phyloP scores from a whole-genome alignment of 2,888 invertebrate genomes.

The Chymomyza fuscimana region DNA sequence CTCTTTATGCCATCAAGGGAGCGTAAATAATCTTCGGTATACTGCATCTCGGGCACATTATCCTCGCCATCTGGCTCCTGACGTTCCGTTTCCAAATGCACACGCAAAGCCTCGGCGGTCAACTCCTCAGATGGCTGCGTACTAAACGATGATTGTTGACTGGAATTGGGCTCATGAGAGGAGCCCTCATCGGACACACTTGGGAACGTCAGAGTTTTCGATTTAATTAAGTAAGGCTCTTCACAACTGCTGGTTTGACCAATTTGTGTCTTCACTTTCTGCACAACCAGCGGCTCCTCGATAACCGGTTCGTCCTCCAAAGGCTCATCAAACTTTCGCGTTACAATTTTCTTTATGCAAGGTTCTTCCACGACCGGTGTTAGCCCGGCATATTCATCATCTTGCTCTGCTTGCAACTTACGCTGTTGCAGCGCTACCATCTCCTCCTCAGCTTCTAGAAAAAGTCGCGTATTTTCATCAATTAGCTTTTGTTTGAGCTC shows the following conservation, averaged over 20 bases:
- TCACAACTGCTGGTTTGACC: slow-evolving; percentile 67
- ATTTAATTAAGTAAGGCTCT: slow-evolving; percentile 58
- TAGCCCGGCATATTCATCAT: slow-evolving; percentile 57
- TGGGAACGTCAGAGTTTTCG: slow-evolving; percentile 72
- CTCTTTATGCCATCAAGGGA: slow-evolving; percentile 85
- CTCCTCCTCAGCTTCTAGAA: slow-evolving; percentile 76
- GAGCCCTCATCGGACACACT: slow-evolving; percentile 76
- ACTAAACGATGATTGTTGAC: slow-evolving; percentile 73
- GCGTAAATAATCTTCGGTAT: slow-evolving; percentile 80
- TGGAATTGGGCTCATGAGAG: slow-evolving; percentile 74
- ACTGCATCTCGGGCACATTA: slow-evolving; percentile 67
- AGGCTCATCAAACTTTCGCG: slow-evolving; percentile 50
- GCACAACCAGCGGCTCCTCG: slow-evolving; percentile 50
- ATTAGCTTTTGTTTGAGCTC: slow-evolving; percentile 66
- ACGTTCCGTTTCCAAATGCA: slow-evolving; percentile 81
- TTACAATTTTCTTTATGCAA: slow-evolving; percentile 56
- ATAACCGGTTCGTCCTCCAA: neutral
- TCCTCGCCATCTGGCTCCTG: slow-evolving; percentile 80
- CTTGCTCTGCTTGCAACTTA: slow-evolving; percentile 50
- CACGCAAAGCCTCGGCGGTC: slow-evolving; percentile 22
- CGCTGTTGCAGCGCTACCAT: slow-evolving; percentile 75
- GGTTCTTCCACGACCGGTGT: slow-evolving; percentile 66
- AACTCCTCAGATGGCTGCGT: slow-evolving; percentile 73
- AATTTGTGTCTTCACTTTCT: slow-evolving; percentile 76
- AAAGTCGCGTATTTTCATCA: slow-evolving; percentile 74